phyloP scores from a whole-genome alignment of 2,888 invertebrate genomes.

The Suillia variegata region DNA sequence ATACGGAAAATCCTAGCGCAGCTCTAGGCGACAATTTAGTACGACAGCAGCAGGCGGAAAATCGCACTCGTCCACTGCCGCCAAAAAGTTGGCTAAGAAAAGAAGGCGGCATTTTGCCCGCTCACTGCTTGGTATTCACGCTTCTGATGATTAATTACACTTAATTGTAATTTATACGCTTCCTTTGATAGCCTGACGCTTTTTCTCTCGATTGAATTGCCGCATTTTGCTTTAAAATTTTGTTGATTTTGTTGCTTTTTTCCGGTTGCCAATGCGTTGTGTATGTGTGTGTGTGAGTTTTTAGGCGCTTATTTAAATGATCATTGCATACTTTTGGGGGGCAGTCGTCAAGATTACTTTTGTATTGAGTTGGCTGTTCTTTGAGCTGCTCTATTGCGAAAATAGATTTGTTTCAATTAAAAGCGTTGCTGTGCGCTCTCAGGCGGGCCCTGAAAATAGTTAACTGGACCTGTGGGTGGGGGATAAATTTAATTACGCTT shows the following conservation, averaged over 20 bases:
- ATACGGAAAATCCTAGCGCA: neutral
- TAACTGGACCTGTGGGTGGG: no score
- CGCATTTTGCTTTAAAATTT: no score
- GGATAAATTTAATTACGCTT: no score
- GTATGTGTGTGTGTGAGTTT: neutral
- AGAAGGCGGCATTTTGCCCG: no score
- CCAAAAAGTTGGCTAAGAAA: no score
- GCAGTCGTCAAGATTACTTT: neutral
- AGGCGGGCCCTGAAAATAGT: neutral
- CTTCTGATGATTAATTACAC: conserved; percentile 45
- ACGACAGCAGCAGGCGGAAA: neutral
- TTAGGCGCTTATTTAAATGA: conserved; percentile 1
- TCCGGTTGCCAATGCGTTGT: neutral
- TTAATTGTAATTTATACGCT: conserved; percentile 47
- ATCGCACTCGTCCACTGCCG: no score
- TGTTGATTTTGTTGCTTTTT: conserved; percentile 17
- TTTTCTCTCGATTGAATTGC: neutral
- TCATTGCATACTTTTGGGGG: neutral
- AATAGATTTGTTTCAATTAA: neutral
- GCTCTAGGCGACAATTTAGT: neutral
- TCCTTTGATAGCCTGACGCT: neutral
- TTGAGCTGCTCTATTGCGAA: neutral
- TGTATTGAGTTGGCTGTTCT: conserved; percentile 4
- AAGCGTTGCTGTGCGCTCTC: neutral
- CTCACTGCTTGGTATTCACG: no score